Evolutionary conservation across 2,113 vertebrate species (phyloP).

Genomic region (Heptranchias perlo): DNA sequence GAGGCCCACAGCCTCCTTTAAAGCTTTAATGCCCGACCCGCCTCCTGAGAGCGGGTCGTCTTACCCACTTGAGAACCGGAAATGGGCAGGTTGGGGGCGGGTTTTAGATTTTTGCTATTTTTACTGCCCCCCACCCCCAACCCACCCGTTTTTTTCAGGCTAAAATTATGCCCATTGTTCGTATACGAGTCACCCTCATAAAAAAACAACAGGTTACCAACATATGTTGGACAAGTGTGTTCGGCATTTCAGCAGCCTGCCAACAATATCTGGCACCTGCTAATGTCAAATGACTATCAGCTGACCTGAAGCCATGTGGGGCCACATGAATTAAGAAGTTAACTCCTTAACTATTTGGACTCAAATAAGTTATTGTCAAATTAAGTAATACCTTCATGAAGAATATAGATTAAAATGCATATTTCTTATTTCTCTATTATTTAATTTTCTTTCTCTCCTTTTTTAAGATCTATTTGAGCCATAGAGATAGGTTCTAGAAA

Average conservation of each 20-base stretch:
- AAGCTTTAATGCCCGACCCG: no score
- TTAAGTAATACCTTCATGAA: neutral
- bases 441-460: neutral
- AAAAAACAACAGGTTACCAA: neutral
- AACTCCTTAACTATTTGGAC: neutral
- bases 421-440: neutral
- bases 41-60: no score
- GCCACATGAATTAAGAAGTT: neutral
- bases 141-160: no score
- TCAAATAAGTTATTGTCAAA: neutral
- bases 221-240: neutral
- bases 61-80: no score
- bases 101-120: no score
- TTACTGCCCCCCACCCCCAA: no score
- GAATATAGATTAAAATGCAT: neutral
- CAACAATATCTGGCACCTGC: neutral
- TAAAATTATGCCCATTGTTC: neutral
- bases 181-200: neutral
- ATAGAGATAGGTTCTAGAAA: neutral
- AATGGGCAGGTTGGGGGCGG: no score
- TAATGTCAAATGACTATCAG: neutral
- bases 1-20: no score
- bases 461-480: neutral
- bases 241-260: neutral
- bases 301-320: neutral